Percentiles rank a stretch among this genome's conserved stretches.
These are phyloP conservation scores for Turritopsis dohrnii DNA, from an alignment of 30 jellyfish, hydroid and myxozoan species.

Conservation along the genomic window DNA sequence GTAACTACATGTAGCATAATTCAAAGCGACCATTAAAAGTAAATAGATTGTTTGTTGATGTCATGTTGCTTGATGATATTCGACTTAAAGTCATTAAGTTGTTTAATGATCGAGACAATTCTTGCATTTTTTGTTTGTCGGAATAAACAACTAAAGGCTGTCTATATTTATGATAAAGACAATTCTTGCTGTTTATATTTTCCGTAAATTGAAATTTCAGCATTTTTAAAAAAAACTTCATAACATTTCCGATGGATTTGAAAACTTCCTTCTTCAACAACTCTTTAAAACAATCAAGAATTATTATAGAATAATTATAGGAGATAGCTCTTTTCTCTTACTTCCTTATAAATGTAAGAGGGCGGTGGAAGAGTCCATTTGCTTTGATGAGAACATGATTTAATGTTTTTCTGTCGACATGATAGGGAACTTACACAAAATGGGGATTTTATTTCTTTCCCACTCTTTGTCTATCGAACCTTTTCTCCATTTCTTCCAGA, in stretches of 20 bases:
- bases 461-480: conserved; percentile 16
- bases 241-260: no score
- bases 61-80: neutral
- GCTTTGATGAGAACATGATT: neutral
- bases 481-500: conserved; percentile 11
- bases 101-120: neutral
- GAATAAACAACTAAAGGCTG: neutral
- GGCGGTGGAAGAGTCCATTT: neutral
- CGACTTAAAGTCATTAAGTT: neutral
- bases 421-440: neutral
- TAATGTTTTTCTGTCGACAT: neutral
- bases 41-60: no score
- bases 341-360: neutral
- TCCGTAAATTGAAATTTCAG: no score
- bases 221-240: no score
- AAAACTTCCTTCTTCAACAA: no score
- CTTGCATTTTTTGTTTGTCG: neutral
- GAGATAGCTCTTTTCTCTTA: neutral
- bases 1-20: no score
- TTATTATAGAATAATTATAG: no score
- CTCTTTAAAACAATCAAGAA: no score
- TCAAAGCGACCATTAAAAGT: no score
- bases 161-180: no score
- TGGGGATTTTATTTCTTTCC: neutral
- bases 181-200: no score